Base-by-base conservation (phyloP, 2,113 vertebrate genomes). In the Sinocyclocheilus rhinocerous region DNA sequence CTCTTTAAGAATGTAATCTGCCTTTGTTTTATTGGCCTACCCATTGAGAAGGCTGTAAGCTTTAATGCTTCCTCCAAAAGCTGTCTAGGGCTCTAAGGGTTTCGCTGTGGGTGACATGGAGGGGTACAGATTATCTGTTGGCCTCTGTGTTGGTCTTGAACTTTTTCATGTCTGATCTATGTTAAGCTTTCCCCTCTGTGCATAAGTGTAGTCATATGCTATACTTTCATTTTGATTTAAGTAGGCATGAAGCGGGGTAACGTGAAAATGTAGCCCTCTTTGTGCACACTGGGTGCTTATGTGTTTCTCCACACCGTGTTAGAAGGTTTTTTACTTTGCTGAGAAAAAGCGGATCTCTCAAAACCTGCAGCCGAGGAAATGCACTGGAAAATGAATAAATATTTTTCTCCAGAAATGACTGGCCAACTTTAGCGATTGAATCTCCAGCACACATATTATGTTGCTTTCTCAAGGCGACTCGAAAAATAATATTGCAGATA, bases 51-150 rank as follows among this genome's bases (percentile, higher is more conserved):
- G 65, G 45, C 81, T 69, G 76, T 75, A 87, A 86, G 82, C 86
- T 89, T 87, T 84, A 87, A 89, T 84, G 85, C 86, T 86, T 89
- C 87, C 87, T 86, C 65, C 69, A 79, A 63, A 81, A 85, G 80
- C 72, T 16, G 77, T 90, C 72, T 86, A 83, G 76, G 78, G 79
- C 78, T 65, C 55, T 15, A 86, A 86, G 85, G 55, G 70, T 84
- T 80, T 84, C 22, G 18, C 52, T 83, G 24, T 79, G 79, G 36
- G 20, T 45, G 70, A 76, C 52, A 79, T 29, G 63, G 80, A 82
- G 65, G 65, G 24, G 18, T 52, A 50, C 76, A 39, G 55, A 80
- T 61, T 80, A 80, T 86, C 42, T 69, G 33, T 85, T 42, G 78
- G 69, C 72, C 75, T 78, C n/a, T 78, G 7, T 61, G 24, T 59